Evolutionary conservation across 2,888 invertebrate species (phyloP), one percentile per base, ranked within the genome.

Genomic region (Thysanoteuthis rhombus): DNA sequence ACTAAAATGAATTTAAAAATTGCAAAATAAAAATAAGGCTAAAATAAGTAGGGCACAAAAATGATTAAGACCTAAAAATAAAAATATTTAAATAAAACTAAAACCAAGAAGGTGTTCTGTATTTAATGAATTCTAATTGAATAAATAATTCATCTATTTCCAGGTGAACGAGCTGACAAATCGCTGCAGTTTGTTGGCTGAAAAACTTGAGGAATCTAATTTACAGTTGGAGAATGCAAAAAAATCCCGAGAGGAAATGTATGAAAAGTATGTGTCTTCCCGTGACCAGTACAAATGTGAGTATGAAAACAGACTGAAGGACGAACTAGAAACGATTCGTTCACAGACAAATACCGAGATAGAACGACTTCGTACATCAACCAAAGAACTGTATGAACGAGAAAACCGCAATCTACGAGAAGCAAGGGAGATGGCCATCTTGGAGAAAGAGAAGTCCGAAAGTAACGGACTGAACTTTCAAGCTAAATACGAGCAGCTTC

Each of bases 211-310:
- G 92, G 95, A 96, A 93, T 93, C 96, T 3, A 95, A 95, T 93
- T 95, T 96, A 25, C 96, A 97, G 94, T 94, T 97, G 36, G 97
- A 97, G 89, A 96, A 96, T 93, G 96, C 97, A 1, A 97, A 97
- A 94, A 94, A 95, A 47, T 95, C 97, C 32, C 94, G 97, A 40
- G 97, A 97, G 94, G 96, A 97, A 94, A 96, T 97, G 95, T 97
- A 97, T 94, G 97, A 97, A 94, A 97, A 97, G 96, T 97, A 97
- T 95, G 96, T 97, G n/a, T 94, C 96, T 93, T 90, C 22, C 94
- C 97, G 97, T 94, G 97, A 97, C 93, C 96, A 96, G 94, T 97
- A 97, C 94, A 97, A 97, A 89, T 96, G 95, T 92, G 97, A 97
- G 90, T 97, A 97, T 95, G 97, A 97, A 94, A 96, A 95, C 91